Percentiles rank a stretch among this genome's conserved stretches.
phyloP scores from a whole-genome alignment of 1,140 invertebrate genomes.

The Drosophila tani region DNA sequence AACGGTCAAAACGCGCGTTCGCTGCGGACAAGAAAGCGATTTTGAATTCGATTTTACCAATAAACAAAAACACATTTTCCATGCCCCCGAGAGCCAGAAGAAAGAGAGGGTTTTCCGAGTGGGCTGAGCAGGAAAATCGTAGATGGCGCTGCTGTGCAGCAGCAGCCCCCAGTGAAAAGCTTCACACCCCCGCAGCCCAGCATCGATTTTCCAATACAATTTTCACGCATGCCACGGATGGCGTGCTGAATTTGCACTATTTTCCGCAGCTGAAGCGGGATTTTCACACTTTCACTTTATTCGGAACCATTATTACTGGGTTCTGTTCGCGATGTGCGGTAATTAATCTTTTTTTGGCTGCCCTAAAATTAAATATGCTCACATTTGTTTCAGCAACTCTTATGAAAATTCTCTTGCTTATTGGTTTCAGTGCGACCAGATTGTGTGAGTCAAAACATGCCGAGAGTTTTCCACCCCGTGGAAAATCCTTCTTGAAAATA shows the following conservation, averaged over 20 bases:
- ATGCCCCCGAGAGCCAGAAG: conserved; percentile 20
- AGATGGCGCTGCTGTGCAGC: conserved; percentile 65
- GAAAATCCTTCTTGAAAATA: background rate
- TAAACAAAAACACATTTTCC: conserved; percentile 77
- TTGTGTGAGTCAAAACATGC: conserved; percentile 7
- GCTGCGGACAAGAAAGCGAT: conserved; percentile 28
- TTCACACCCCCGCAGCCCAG: conserved; percentile 57
- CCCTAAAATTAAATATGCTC: conserved; percentile 67
- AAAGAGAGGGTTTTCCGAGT: conserved; percentile 23
- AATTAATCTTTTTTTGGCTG: conserved; percentile 28
- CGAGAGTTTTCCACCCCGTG: background rate
- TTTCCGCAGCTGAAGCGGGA: background rate
- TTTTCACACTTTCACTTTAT: conserved; percentile 11
- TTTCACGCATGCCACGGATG: conserved; percentile 53
- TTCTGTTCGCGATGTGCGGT: conserved; percentile 7
- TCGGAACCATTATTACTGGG: background rate
- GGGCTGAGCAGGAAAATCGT: conserved; percentile 35
- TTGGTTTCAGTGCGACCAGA: conserved; percentile 32
- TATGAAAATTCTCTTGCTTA: conserved; percentile 71
- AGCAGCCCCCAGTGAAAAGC: conserved; percentile 69
- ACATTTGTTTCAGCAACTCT: conserved; percentile 76
- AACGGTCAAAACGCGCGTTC: conserved; percentile 59
- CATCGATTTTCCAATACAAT: conserved; percentile 73
- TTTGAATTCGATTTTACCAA: conserved; percentile 27
- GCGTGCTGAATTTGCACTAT: conserved; percentile 6